Evolutionary conservation across 35 echinoderm and acorn worm species (phyloP), one percentile per base, ranked within the genome.

Genomic region (Antedon bifida): DNA sequence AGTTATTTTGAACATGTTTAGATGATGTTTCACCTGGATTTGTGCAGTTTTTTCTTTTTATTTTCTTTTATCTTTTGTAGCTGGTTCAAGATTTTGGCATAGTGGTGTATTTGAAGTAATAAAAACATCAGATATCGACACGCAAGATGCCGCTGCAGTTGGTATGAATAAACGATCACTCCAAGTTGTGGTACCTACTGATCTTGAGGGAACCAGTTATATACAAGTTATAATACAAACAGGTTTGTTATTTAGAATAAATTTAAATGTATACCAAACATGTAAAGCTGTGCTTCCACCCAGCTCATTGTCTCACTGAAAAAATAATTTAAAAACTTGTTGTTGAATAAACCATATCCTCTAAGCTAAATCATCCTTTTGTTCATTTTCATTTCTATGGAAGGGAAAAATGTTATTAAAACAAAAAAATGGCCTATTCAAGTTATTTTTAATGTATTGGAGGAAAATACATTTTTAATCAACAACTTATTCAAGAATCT

Each of bases 71-170:
- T 89, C 78, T 36, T 73, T 55, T 34, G 11, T 51, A 96, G 93
- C 86, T 91, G 93, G 93, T 19, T 96, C 93, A 0, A 85, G 93
- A 33, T 96, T 96, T 73, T 96, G 93, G 93, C 93, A 91, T 39
- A 87, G 35, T 82, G 93, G 93, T 17, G 88, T 87, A 33, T 97
- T 97, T 97, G 93, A 97, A 64, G 93, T 97, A 32, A 88, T 87
- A 10, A 96, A 92, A 83, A 89, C 90, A 0, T 80, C 83, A 10
- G 90, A 97, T 28, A 80, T 84, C 75, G 93, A 97, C 31, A 32
- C 79, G n/a, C 85, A 87, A 75, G 83, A 79, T 23, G 79, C 84
- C 0, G 90, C 86, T 86, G 39, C 82, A 39, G 87, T 64, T 30
- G 56, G 75, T 8, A 34, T 82, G 26, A 74, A 51, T 78, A 87